Base-by-base conservation (phyloP, 2,113 vertebrate genomes). In the Natator depressus region DNA sequence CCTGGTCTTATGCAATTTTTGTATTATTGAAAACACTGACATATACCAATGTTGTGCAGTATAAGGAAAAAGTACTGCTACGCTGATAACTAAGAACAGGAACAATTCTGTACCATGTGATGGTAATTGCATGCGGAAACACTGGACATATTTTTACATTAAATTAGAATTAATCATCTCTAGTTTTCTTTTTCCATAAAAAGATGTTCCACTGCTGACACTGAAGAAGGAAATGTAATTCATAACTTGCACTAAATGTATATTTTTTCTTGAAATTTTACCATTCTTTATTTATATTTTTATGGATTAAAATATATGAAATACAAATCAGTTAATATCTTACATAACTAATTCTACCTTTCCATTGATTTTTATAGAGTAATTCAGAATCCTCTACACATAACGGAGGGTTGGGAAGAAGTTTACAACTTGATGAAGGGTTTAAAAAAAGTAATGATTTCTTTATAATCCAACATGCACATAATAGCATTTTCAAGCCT, bases 181-280 rank as follows among this genome's bases (percentile, higher is more conserved):
- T 94, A 84, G 82, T 95, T 98, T 95, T 96, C 82, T 59, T 97
- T 96, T 93, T 91, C 90, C 93, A 97, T 94, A 89, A 92, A 91
- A 96, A 96, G 96, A 91, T 1, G 94, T 95, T 97, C 97, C 93
- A 97, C 93, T 98, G 98, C 98, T 98, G 98, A 98, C 98, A 98
- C 93, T 97, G 96, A 93, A 98, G 96, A 96, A 97, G 96, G 98
- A 98, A 98, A 98, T 91, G 90, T 98, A 98, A 98, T 95, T 98
- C 98, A 98, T 98, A 98, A 98, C 97, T 98, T 99, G 98, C 98
- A 99, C 98, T 98, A 98, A 98, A 98, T 98, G 98, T 98, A 98
- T 97, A 98, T 98, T 98, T 98, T 98, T 98, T 98, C 97, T 98
- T 97, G 97, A 97, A 95, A 97, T 98, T 98, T 98, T 98, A 98